Percentiles rank a stretch among this genome's conserved stretches.
Conservation (phyloP, 2,113 vertebrate genomes). For the Callocephalon fimbriatum region DNA sequence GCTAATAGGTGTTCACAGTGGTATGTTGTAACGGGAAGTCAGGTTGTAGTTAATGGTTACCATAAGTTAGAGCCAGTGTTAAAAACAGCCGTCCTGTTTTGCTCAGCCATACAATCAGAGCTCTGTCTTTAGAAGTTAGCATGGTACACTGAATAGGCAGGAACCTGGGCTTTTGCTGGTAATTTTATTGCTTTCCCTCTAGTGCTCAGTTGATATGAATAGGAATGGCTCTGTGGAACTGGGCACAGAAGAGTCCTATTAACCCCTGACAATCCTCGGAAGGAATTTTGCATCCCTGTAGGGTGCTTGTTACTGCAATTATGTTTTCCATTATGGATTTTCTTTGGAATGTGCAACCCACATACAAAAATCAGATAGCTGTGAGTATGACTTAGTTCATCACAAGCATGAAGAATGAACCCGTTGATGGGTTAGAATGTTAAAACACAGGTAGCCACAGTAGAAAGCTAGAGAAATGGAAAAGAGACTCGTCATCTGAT, state of each 20-base stretch:
- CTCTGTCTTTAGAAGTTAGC: slow-evolving; percentile 56
- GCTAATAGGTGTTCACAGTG: slow-evolving; percentile 54
- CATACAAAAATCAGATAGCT: slow-evolving; percentile 47
- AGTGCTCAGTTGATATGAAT: background rate
- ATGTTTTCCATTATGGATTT: slow-evolving; percentile 63
- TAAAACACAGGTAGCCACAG: slow-evolving; percentile 2
- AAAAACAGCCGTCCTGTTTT: slow-evolving; percentile 56
- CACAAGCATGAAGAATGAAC: slow-evolving; percentile 7
- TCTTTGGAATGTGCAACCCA: slow-evolving; percentile 35
- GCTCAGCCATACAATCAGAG: slow-evolving; percentile 52
- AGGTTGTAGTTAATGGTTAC: slow-evolving; percentile 68
- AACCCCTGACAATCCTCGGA: background rate
- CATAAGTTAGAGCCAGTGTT: slow-evolving; percentile 52
- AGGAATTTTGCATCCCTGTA: slow-evolving; percentile 44
- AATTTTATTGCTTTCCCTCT: slow-evolving; percentile 68
- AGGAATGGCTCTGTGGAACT: slow-evolving; percentile 17
- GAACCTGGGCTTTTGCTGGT: slow-evolving; percentile 35
- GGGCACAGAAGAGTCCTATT: slow-evolving; percentile 55
- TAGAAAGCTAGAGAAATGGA: background rate
- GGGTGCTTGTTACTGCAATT: slow-evolving; percentile 56
- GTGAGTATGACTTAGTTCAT: background rate
- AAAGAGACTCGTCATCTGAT: background rate
- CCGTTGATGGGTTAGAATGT: slow-evolving; percentile 8
- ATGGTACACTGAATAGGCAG: slow-evolving; percentile 19
- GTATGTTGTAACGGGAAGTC: slow-evolving; percentile 55